Evolutionary conservation across 1,140 invertebrate genomes (phyloP).

Genomic region (Aricia agestis): DNA sequence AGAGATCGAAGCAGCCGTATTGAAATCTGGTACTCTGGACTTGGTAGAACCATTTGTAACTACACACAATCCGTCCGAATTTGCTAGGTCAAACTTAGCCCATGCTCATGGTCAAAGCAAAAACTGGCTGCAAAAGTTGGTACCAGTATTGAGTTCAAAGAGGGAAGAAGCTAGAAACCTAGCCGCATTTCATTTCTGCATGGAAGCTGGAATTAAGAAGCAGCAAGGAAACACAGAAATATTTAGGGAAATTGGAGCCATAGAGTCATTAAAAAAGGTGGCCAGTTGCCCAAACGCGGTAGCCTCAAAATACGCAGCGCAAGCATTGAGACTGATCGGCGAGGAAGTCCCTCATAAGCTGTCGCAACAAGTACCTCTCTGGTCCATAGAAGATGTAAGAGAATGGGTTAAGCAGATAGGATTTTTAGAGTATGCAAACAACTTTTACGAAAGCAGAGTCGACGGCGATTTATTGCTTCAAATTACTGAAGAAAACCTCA

Average conservation of each 20-base stretch:
- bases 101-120: constrained; percentile 98
- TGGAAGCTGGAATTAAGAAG: constrained; percentile 99
- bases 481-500: constrained; percentile 93
- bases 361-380: constrained; percentile 97
- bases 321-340: constrained; percentile 95
- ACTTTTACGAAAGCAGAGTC: constrained; percentile 94
- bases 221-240: constrained; percentile 96
- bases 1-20: constrained; percentile 97
- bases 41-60: constrained; percentile 98
- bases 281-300: constrained; percentile 98
- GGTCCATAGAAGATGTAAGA: constrained; percentile 96
- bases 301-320: constrained; percentile 97
- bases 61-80: constrained; percentile 94
- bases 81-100: constrained; percentile 93
- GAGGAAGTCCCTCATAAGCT: constrained; percentile 98
- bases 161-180: constrained; percentile 96
- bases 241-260: constrained; percentile 95
- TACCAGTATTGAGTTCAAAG: constrained; percentile 97
- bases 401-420: constrained; percentile 99
- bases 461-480: constrained; percentile 98
- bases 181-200: constrained; percentile 99
- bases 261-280: constrained; percentile 96
- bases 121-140: constrained; percentile 94
- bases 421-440: constrained; percentile 88
- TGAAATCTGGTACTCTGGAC: constrained; percentile 95